phyloP scores from a whole-genome alignment of 53 echinoderm and acorn worm genomes.

The Crossaster papposus region DNA sequence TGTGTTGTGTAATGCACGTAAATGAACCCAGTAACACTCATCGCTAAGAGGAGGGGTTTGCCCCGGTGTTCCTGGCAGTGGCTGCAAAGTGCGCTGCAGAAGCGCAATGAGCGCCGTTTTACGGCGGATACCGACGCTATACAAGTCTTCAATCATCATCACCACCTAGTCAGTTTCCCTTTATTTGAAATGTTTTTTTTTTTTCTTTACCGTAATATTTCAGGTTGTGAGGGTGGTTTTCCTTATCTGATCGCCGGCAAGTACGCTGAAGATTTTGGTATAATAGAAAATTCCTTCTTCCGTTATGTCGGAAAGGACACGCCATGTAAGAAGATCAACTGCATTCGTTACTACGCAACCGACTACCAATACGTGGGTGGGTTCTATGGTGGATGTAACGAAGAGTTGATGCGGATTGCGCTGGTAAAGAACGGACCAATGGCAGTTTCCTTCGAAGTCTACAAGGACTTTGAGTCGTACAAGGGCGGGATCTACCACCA shows the following conservation, averaged over 20 bases:
- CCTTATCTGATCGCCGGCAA: slow-evolving; percentile 93
- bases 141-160: too few species aligned
- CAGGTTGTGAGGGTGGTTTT: slow-evolving; percentile 90
- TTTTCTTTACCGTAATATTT: neutral
- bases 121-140: too few species aligned
- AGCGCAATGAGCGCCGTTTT: too few species aligned
- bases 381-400: slow-evolving; percentile 94
- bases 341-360: slow-evolving; percentile 88
- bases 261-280: slow-evolving; percentile 92
- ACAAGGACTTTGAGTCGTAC: slow-evolving; percentile 77
- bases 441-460: slow-evolving; percentile 83
- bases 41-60: too few species aligned
- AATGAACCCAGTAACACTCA: too few species aligned
- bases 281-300: slow-evolving; percentile 82
- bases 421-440: slow-evolving; percentile 90
- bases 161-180: too few species aligned
- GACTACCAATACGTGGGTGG: slow-evolving; percentile 87
- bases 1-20: too few species aligned
- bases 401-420: slow-evolving; percentile 81
- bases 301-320: slow-evolving; percentile 78
- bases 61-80: too few species aligned
- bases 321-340: slow-evolving; percentile 65
- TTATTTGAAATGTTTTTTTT: neutral
- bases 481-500: slow-evolving; percentile 90
- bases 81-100: too few species aligned